Conservation (phyloP, 1,140 invertebrate genomes). For the Drosophila tsacasi region DNA sequence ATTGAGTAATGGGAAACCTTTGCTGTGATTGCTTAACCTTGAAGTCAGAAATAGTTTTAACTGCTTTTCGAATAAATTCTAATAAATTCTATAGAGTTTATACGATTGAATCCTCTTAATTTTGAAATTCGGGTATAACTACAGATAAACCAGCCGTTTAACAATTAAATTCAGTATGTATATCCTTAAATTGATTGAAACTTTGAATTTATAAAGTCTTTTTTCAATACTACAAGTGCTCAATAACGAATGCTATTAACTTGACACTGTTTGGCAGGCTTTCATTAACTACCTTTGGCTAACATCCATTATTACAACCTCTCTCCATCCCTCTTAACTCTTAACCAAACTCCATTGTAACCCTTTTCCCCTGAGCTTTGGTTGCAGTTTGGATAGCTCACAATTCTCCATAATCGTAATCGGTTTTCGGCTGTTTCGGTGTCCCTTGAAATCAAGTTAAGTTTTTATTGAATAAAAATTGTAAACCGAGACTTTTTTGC, state of each 20-base stretch:
- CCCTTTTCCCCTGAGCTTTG: conserved; percentile 2
- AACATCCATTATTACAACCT: too few relatives aligned
- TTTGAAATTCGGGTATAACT: background rate
- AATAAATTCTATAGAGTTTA: background rate
- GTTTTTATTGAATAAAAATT: conserved; percentile 81
- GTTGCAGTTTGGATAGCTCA: conserved; percentile 8
- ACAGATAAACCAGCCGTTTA: background rate
- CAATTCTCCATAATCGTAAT: conserved; percentile 26
- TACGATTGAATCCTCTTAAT: too few relatives aligned
- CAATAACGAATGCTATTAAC: background rate
- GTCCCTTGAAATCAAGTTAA: conserved; percentile 61
- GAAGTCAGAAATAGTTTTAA: background rate
- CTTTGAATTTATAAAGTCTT: background rate
- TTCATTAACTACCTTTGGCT: conserved; percentile 7
- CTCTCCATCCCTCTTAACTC: background rate
- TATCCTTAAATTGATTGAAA: background rate
- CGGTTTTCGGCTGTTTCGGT: conserved; percentile 43
- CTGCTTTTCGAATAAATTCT: background rate
- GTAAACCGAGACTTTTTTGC: conserved; percentile 74
- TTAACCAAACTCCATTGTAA: background rate
- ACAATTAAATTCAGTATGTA: background rate
- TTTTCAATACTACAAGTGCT: background rate
- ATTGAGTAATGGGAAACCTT: background rate
- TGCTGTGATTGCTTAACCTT: too few relatives aligned
- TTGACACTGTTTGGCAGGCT: background rate